Percentiles rank a stretch among this genome's conserved stretches.
phyloP scores from a whole-genome alignment of 2,113 vertebrate genomes.

The Riparia riparia region DNA sequence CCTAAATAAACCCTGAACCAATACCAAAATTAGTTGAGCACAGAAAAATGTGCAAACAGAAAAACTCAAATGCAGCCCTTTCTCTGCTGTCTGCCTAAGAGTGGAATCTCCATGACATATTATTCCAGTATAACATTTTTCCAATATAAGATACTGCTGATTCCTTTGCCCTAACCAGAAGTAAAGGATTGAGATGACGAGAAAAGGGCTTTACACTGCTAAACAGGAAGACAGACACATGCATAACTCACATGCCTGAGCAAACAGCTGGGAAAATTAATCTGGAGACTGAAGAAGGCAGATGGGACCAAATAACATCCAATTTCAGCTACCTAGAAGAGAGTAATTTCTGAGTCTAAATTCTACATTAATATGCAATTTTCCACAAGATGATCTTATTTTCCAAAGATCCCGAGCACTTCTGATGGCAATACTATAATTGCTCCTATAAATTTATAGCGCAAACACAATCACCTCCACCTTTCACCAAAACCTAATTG shows the following conservation, averaged over 20 bases:
- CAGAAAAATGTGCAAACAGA: neutral
- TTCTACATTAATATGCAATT: neutral
- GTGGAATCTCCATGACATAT: neutral
- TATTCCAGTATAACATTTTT: neutral
- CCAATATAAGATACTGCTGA: neutral
- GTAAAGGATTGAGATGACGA: neutral
- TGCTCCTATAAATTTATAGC: neutral
- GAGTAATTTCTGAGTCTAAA: neutral
- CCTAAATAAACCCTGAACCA: neutral
- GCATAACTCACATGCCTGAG: neutral
- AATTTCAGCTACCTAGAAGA: neutral
- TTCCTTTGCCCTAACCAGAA: neutral
- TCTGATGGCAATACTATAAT: neutral
- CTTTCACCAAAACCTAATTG: neutral
- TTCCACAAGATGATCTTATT: neutral
- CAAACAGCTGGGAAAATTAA: neutral
- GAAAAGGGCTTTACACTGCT: neutral
- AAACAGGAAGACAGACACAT: neutral
- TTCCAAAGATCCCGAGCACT: neutral
- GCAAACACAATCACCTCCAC: neutral
- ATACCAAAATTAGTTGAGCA: neutral
- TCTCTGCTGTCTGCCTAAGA: neutral
- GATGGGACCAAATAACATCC: neutral
- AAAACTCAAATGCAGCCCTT: neutral
- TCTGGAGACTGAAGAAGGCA: neutral